Evolutionary conservation across 2,888 invertebrate species (phyloP), one percentile per base, ranked within the genome.

Genomic region (Sacculina carcini): DNA sequence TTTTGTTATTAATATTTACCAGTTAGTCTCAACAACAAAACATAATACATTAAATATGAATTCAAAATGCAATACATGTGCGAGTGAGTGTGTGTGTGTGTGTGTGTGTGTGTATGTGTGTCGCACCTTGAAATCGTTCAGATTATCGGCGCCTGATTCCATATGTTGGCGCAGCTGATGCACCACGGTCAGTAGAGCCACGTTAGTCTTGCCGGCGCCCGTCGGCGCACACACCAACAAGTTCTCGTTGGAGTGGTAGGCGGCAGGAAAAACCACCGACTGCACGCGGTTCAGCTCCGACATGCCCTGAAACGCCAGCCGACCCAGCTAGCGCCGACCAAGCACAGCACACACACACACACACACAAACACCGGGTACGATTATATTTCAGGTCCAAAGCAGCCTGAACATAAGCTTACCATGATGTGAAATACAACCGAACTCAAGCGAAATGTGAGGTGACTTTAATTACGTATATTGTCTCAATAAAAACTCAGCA

Each of bases 141-240:
- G 83, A 67, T 79, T 76, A 51, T 94, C 79, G 4, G 82, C 72
- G 51, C 80, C 79, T 58, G 77, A 73, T 44, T 66, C 58, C 48
- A 87, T 75, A 63, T 89, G 79, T 55, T 82, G 77, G 57, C 82
- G 79, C 44, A 98, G 77, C 58, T 87, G 84, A 64, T 90, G 84
- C 1, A 92, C 75, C 23, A 99, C 80, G 1, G 89, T 74, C 44
- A 99, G 67, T 69, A 99, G 73, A 0, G 98, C 98, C 51, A 98
- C 86, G 64, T 99, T 99, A 0, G 98, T 99, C 69, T 99, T 99
- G 28, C 98, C 98, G 0, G 96, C 94, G 5, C 98, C 98, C 0
- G 98, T 99, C 0, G 98, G 98, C 0, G 98, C 98, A 66, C 96
- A 96, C 52, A 99, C 87, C 50, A 99, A 67, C 60, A 99, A 71